Conservation (phyloP, 1,140 invertebrate species). For the Parapsyche elsis region DNA sequence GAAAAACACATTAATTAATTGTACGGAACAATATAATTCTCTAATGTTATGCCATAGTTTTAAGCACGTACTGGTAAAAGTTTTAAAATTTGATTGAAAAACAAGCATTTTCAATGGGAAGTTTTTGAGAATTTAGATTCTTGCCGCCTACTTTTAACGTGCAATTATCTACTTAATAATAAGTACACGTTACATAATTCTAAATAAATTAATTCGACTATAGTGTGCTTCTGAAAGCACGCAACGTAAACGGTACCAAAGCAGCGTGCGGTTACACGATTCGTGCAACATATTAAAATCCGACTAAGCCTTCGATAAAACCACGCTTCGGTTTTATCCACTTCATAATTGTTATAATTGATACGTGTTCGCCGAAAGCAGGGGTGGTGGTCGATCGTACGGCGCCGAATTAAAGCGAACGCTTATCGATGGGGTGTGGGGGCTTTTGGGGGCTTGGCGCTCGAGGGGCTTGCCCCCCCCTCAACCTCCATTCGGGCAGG, state of each 20-base stretch:
- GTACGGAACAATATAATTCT: too few relatives aligned
- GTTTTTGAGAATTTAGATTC: too few relatives aligned
- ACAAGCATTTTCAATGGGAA: too few relatives aligned
- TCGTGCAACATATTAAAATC: neutral
- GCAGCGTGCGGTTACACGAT: neutral
- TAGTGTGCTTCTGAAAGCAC: too few relatives aligned
- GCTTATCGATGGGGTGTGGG: neutral
- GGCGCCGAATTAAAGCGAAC: conserved; percentile 14
- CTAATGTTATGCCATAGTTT: too few relatives aligned
- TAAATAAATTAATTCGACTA: too few relatives aligned
- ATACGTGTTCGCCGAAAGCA: neutral
- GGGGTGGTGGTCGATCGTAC: neutral
- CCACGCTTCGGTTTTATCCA: neutral
- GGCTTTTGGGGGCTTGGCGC: neutral
- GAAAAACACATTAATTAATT: too few relatives aligned
- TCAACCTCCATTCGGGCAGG: neutral
- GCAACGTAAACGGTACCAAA: neutral
- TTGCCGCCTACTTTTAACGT: too few relatives aligned
- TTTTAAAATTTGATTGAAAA: too few relatives aligned
- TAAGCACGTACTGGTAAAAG: too few relatives aligned
- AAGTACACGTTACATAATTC: too few relatives aligned
- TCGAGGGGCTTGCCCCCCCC: neutral
- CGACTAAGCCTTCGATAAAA: neutral
- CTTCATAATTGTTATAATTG: conserved; percentile 5
- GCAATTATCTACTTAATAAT: too few relatives aligned